These are phyloP conservation scores for Eupithecia dodoneata DNA, from an alignment of 2,888 invertebrate species.

Conservation along the genomic window DNA sequence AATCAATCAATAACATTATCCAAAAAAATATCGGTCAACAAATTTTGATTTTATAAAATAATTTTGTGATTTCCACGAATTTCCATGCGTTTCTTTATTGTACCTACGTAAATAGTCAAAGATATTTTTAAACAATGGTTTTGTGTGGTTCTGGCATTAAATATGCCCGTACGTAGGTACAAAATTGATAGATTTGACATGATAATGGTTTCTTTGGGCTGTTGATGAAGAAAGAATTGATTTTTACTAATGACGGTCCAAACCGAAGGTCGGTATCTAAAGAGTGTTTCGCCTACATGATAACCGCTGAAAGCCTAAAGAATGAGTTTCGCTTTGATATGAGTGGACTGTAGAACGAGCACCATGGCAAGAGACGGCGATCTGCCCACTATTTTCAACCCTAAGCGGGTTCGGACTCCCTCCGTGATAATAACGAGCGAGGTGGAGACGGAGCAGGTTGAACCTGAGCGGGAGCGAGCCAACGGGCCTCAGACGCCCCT, in stretches of 20 bases:
- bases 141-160: neutral
- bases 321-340: constrained; percentile 13
- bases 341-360: constrained; percentile 19
- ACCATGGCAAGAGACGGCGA: constrained; percentile 89
- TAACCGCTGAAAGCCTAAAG: neutral
- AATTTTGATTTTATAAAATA: neutral
- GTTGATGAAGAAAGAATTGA: constrained; percentile 5
- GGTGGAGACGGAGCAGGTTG: constrained; percentile 71
- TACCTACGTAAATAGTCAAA: neutral
- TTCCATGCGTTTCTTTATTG: neutral
- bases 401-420: constrained; percentile 87
- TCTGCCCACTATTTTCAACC: constrained; percentile 92
- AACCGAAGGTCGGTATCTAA: neutral
- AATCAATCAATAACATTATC: constrained; percentile 11
- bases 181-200: too few relatives aligned
- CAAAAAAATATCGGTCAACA: constrained; percentile 10
- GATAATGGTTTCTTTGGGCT: neutral
- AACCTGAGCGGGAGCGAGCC: constrained; percentile 68
- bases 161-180: neutral
- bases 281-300: neutral
- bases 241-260: constrained; percentile 1
- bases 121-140: neutral
- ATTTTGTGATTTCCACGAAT: neutral
- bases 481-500: constrained; percentile 79
- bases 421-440: constrained; percentile 88